Evolutionary conservation across 2,888 invertebrate genomes (phyloP), one percentile per base, ranked within the genome.

Genomic region (Zygothrica quintamaculata): DNA sequence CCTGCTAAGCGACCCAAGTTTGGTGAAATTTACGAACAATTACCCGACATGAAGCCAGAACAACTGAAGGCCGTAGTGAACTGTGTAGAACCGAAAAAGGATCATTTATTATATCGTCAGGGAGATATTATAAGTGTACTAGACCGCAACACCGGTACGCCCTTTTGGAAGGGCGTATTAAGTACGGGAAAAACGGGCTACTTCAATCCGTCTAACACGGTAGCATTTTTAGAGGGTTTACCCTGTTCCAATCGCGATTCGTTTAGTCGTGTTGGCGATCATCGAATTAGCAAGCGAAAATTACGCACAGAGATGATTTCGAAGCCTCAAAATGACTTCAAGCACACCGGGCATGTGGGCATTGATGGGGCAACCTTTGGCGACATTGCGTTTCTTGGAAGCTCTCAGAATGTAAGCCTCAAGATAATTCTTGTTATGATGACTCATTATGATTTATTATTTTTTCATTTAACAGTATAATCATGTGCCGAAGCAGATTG

Each of bases 361-460:
- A 93, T 98, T 37, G 99, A 99, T 90, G 99, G 99, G 0, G 97
- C 98, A 22, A 97, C 97, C 89, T 99, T 99, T 91, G 99, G 99
- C 1, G 98, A 99, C 90, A 94, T 99, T 60, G 92, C 93, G 1
- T 93, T 94, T 79, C 88, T 94, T 12, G 91, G 91, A 40, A 91
- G 89, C 64, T 88, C 91, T 1, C 91, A 91, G 75, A 91, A 89
- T 77, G 91, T 91, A 88, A 88, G 82, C 5, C 8, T 12, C 11
- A n/a, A 7, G 1, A 16, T 2, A 5, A 22, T 22, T 3, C 18
- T n/a, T n/a, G n/a, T n/a, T n/a, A n/a, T n/a, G n/a, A n/a, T n/a
- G n/a, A n/a, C n/a, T n/a, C n/a, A n/a, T 22, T 2, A 3, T 22
- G 18, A 22, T 22, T 1, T 7, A 18, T 42, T 12, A 3, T 12